Evolutionary conservation across 2,113 vertebrate species (phyloP), one percentile per base, ranked within the genome.

Genomic region (Oncorhynchus tshawytscha): DNA sequence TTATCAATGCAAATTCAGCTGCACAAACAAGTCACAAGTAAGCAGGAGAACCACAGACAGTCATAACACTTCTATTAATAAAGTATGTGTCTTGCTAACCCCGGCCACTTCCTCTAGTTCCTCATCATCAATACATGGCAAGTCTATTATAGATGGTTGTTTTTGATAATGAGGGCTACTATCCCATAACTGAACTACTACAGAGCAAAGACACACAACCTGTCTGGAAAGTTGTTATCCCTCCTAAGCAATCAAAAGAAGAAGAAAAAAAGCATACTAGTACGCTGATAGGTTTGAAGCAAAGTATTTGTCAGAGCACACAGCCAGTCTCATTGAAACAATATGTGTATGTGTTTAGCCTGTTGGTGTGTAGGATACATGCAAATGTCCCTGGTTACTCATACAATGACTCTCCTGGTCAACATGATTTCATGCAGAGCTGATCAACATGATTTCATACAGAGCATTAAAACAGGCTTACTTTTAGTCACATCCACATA

Each of bases 301-400:
- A 68, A 68, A 34, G 31, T 67, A 67, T 20, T 18, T 45, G 39
- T 45, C 39, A 45, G 16, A 45, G 39, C 39, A 11, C 39, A 45
- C 39, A 45, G 39, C 9, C 9, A 45, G 51, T 22, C 29, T 34
- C 39, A 45, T 45, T 45, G 9, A 45, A 11, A 12, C 39, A 45
- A 45, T 20, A 31, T 4, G 13, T 68, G 66, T 68, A 18, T 68
- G 67, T 68, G 16, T 68, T 68, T n/a, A 45, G 18, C 25, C 16
- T 67, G 25, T 15, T 31, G 15, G 16, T 7, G 8, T 34, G 13
- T 3, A 68, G 67, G 20, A 68, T 24, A 45, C n/a, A 91, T 91
- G 90, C 88, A 92, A 92, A 92, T 92, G 20, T 75, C 49, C 27
- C 72, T 62, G 8, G 15, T 75, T n/a, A 83, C 81, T 72, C 59